These are phyloP conservation scores for Tyto alba DNA, from an alignment of 2,113 vertebrate genomes.

Conservation along the genomic window DNA sequence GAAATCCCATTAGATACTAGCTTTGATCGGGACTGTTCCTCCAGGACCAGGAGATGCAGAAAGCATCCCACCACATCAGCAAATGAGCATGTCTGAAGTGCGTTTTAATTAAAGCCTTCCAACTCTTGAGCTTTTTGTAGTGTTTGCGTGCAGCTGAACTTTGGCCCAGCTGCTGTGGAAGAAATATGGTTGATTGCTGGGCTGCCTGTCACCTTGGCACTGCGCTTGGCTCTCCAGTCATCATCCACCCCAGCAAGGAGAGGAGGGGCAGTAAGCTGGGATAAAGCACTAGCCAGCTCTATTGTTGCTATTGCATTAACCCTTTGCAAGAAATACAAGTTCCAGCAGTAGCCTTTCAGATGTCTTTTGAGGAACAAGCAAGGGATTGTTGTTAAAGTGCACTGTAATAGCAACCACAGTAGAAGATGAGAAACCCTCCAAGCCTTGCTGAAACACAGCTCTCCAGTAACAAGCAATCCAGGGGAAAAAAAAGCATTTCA, in stretches of 20 bases:
- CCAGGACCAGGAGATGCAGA: neutral
- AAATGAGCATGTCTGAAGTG: neutral
- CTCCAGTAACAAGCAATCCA: neutral
- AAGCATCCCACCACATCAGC: neutral
- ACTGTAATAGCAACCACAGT: neutral
- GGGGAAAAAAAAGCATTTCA: neutral
- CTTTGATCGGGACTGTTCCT: constrained; percentile 19
- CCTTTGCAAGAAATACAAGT: neutral
- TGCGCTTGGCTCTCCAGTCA: neutral
- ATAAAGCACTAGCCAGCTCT: neutral
- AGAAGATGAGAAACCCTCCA: neutral
- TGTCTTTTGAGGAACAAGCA: neutral
- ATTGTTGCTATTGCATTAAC: neutral
- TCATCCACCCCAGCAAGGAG: neutral
- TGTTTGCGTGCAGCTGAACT: constrained; percentile 1
- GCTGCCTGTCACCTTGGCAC: neutral
- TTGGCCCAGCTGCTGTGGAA: neutral
- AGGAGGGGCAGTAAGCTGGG: neutral
- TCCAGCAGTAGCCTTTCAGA: neutral
- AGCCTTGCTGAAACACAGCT: neutral
- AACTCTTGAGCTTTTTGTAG: neutral
- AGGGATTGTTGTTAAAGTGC: neutral
- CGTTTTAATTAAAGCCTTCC: constrained; percentile 1
- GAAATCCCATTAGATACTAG: neutral
- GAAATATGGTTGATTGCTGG: neutral